These are phyloP conservation scores for Herminia tarsipennalis DNA, from an alignment of 2,888 invertebrate genomes.

Conservation along the genomic window DNA sequence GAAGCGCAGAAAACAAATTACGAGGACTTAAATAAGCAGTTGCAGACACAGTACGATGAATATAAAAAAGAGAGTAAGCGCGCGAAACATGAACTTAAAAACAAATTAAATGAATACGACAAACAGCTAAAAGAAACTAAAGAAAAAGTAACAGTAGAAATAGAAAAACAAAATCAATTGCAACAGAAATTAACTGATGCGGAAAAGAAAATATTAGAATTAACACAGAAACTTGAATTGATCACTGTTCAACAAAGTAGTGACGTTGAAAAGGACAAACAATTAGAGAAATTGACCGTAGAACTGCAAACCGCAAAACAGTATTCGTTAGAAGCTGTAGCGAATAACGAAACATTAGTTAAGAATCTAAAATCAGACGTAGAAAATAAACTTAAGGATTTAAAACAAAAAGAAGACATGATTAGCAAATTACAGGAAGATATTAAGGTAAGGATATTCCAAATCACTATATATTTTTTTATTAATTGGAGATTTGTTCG, in stretches of 20 bases:
- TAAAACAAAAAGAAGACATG: conserved; percentile 70
- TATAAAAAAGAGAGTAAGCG: conserved; percentile 79
- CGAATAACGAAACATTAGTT: conserved; percentile 68
- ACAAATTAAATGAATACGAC: conserved; percentile 85
- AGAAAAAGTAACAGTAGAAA: conserved; percentile 68
- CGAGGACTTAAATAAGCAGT: conserved; percentile 77
- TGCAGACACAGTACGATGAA: conserved; percentile 74
- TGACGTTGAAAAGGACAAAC: conserved; percentile 71
- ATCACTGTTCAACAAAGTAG: conserved; percentile 71
- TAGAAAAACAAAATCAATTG: conserved; percentile 68
- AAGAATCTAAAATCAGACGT: conserved; percentile 70
- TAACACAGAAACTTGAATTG: conserved; percentile 77
- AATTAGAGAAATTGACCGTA: conserved; percentile 72
- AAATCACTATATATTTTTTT: too few relatives aligned
- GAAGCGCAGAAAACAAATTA: conserved; percentile 80
- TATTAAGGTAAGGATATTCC: conserved; percentile 62
- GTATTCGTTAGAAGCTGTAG: conserved; percentile 62
- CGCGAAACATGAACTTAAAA: conserved; percentile 80
- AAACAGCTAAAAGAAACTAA: conserved; percentile 71
- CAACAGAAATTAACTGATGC: conserved; percentile 68
- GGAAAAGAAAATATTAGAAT: conserved; percentile 66
- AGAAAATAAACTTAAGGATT: conserved; percentile 70
- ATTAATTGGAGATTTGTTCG: too few relatives aligned
- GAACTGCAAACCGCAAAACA: conserved; percentile 75
- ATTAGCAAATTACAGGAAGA: conserved; percentile 73